Evolutionary conservation across 2,113 vertebrate genomes (phyloP).

Genomic region (Scatophagus argus): DNA sequence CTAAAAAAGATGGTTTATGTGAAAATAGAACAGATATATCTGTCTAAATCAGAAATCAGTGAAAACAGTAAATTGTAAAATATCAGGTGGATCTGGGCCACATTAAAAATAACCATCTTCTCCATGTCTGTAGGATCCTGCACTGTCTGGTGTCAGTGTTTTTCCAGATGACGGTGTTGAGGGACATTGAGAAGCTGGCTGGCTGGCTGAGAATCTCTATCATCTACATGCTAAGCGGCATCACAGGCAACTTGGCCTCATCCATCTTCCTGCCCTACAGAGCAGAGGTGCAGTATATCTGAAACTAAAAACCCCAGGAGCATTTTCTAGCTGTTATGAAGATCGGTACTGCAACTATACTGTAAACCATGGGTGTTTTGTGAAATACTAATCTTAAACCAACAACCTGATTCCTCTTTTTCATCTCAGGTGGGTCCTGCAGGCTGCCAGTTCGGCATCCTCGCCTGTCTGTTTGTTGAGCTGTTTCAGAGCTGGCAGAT

Average conservation of each 20-base stretch:
- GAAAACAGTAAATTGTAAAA: not conserved
- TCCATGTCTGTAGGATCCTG: constrained; percentile 88
- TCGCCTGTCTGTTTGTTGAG: constrained; percentile 99
- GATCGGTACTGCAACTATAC: no score
- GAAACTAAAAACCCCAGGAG: not conserved
- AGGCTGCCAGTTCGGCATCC: constrained; percentile 97
- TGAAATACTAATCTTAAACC: no score
- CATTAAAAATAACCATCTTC: not conserved
- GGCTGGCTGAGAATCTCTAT: constrained; percentile 98
- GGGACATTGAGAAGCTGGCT: constrained; percentile 97
- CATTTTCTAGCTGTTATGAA: not conserved
- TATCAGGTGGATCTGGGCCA: not conserved
- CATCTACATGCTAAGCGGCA: constrained; percentile 95
- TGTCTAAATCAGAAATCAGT: not conserved
- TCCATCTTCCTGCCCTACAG: constrained; percentile 97
- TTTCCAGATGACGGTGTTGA: constrained; percentile 97
- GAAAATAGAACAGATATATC: not conserved
- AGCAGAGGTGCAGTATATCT: constrained; percentile 88
- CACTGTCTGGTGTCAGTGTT: constrained; percentile 96
- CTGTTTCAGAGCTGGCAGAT: constrained; percentile 99
- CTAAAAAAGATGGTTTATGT: not conserved
- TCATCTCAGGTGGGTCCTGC: constrained; percentile 94
- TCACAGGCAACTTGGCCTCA: constrained; percentile 96
- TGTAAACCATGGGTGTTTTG: no score
- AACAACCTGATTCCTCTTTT: not conserved